Evolutionary conservation across 2,113 vertebrate genomes (phyloP), one percentile per base, ranked within the genome.

Genomic region (Marmota monax): DNA sequence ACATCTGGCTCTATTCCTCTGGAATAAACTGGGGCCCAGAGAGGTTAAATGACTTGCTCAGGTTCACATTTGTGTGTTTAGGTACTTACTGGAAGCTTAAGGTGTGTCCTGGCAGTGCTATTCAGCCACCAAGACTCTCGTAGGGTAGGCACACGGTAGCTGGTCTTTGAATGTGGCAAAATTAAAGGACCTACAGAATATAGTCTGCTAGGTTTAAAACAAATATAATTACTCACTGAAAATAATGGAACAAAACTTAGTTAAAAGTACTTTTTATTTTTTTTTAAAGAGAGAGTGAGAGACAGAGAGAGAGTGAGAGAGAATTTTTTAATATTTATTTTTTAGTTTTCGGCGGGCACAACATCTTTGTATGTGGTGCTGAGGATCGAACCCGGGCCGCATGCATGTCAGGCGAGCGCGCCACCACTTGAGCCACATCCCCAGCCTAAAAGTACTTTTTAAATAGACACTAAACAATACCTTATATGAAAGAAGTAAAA

Each of bases 401-500:
- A 39, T 39, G 39, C 39, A 39, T 39, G 39, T 39, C 39, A 39
- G 39, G 39, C 4, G 39, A 39, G 39, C 39, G 39, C 39, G 39
- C 39, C 39, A 39, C 39, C 39, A 39, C 39, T 39, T 39, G 39
- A 39, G 39, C 39, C 39, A 39, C 39, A 39, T 39, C 39, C 39
- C 39, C 39, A 39, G 39, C 39, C 39, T 73, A 84, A 76, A 73
- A 39, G 27, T 82, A n/a, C 53, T 90, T 76, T 67, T 53, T n/a
- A 67, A 61, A 39, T 53, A 53, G 65, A 67, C 27, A 53, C 1
- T 23, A 88, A 37, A 69, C 6, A 48, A 25, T 76, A 77, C 6
- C 37, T 80, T 84, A 25, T 73, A 56, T 84, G 84, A 84, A 69
- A 80, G 12, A 74, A n/a, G 63, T 87, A 67, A 88, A 87, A 93